A percentile compares a stretch with the other conserved stretches of the same genome.
phyloP scores from a whole-genome alignment of 2,888 invertebrate species.

The Cabera pusaria region DNA sequence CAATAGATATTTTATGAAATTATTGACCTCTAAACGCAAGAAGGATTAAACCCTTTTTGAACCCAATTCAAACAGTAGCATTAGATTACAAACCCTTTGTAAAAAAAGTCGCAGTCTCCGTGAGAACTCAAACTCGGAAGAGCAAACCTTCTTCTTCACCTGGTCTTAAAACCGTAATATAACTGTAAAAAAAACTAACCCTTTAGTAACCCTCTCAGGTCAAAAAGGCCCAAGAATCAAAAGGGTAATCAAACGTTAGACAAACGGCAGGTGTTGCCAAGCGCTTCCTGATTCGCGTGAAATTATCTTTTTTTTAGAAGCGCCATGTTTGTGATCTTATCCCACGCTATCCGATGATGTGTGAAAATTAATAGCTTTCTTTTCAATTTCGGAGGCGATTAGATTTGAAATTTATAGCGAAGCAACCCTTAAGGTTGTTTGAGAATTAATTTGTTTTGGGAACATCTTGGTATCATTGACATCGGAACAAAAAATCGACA shows the following conservation, averaged over 20 bases:
- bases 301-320: slow-evolving; percentile 62
- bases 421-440: slow-evolving; percentile 13
- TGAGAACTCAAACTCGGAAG: slow-evolving; percentile 75
- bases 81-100: slow-evolving; percentile 21
- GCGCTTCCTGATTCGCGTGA: slow-evolving; percentile 77
- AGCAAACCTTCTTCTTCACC: slow-evolving; percentile 51
- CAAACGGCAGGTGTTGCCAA: slow-evolving; percentile 72
- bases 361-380: slow-evolving; percentile 70
- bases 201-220: slow-evolving; percentile 58
- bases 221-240: slow-evolving; percentile 47
- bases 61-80: slow-evolving; percentile 27
- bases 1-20: slow-evolving; percentile 1
- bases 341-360: slow-evolving; percentile 69
- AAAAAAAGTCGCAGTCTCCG: slow-evolving; percentile 39
- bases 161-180: slow-evolving; percentile 66
- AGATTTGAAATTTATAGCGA: slow-evolving; percentile 32
- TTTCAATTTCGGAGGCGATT: slow-evolving; percentile 46
- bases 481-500: too few species aligned
- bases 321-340: slow-evolving; percentile 51
- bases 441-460: slow-evolving; percentile 13
- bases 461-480: too few species aligned
- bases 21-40: slow-evolving; percentile 17
- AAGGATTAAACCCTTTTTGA: slow-evolving; percentile 19
- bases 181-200: slow-evolving; percentile 66
- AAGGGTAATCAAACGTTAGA: slow-evolving; percentile 62